phyloP scores from a whole-genome alignment of 2,797 vertebrate genomes.

The Thunnus albacares region DNA sequence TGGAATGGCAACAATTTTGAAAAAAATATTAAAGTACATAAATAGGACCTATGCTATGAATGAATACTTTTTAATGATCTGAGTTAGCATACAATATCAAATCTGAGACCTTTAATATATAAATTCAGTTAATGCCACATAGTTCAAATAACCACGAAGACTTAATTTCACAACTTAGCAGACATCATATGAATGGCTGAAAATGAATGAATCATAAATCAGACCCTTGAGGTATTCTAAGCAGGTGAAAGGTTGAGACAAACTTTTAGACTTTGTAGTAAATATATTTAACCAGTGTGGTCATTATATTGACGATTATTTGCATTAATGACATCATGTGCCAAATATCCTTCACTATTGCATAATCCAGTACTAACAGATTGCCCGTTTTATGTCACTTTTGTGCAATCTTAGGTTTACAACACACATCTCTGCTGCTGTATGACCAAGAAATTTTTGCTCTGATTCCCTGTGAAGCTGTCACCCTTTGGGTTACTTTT shows the following conservation, averaged over 20 bases:
- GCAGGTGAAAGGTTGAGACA: neutral
- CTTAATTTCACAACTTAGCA: neutral
- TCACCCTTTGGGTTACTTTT: conserved; percentile 63
- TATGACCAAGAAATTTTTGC: conserved; percentile 23
- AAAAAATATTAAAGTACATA: too few species aligned
- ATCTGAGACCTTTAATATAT: neutral
- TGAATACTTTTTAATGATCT: neutral
- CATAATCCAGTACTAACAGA: neutral
- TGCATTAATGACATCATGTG: neutral
- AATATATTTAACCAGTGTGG: neutral
- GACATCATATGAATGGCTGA: too few species aligned
- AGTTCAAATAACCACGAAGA: neutral
- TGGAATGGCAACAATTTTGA: neutral
- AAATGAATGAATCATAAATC: neutral
- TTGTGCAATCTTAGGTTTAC: conserved; percentile 1
- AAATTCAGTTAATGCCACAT: too few species aligned
- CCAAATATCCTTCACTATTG: neutral
- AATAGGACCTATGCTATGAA: conserved; percentile 5
- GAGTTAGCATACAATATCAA: neutral
- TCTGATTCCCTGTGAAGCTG: conserved; percentile 52
- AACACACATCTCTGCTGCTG: conserved; percentile 22
- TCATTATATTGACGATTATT: neutral
- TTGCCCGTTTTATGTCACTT: conserved; percentile 1
- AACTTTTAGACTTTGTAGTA: neutral
- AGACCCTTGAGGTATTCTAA: neutral